Conservation (phyloP, 1,140 invertebrate genomes). For the Sarcophaga bullata region DNA sequence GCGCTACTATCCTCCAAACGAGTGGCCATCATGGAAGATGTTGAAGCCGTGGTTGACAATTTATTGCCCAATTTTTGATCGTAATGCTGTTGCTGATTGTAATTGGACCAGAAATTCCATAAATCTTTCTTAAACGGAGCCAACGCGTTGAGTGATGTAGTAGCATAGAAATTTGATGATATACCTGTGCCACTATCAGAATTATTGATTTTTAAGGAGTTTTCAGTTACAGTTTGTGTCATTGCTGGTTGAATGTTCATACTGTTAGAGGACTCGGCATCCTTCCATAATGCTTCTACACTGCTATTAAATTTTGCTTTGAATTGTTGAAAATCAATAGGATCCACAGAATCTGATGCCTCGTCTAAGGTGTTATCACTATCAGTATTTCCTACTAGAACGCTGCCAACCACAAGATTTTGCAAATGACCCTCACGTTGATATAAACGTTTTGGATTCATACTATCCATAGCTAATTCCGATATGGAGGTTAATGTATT, state of each 20-base stretch:
- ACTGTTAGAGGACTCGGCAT: slow-evolving; percentile 56
- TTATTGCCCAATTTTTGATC: slow-evolving; percentile 19
- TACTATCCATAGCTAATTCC: slow-evolving; percentile 32
- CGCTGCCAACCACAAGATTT: not conserved
- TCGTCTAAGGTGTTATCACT: slow-evolving; percentile 4
- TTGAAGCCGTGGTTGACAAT: slow-evolving; percentile 15
- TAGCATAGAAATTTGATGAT: slow-evolving; percentile 23
- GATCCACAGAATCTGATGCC: slow-evolving; percentile 56
- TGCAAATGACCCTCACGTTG: slow-evolving; percentile 35
- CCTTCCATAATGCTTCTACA: slow-evolving; percentile 73
- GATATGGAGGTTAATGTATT: slow-evolving; percentile 39
- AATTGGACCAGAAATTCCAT: slow-evolving; percentile 49
- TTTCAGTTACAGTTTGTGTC: not conserved
- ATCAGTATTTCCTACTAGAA: not conserved
- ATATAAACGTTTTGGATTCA: slow-evolving; percentile 43
- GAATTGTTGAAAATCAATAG: slow-evolving; percentile 71
- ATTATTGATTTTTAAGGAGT: not conserved
- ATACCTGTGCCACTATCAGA: not conserved
- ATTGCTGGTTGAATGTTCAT: not conserved
- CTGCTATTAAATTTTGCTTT: slow-evolving; percentile 75
- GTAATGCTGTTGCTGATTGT: slow-evolving; percentile 44
- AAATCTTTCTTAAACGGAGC: slow-evolving; percentile 44
- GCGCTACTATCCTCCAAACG: slow-evolving; percentile 32
- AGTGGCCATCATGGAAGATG: slow-evolving; percentile 32
- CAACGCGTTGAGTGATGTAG: slow-evolving; percentile 32